These are phyloP conservation scores for Scaptomyza tumidula DNA, from an alignment of 2,888 invertebrate genomes.

Conservation along the genomic window DNA sequence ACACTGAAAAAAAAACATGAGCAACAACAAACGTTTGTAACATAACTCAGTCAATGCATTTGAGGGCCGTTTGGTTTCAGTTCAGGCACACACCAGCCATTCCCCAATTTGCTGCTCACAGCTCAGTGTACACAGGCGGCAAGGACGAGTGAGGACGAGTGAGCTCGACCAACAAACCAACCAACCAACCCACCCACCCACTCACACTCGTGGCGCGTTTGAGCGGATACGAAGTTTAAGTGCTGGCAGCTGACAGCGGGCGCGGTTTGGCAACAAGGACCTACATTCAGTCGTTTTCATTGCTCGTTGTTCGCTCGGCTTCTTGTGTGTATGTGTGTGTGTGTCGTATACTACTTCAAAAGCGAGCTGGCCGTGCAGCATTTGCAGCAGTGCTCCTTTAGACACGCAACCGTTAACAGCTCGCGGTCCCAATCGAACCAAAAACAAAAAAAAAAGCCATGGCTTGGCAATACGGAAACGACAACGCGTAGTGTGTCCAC, in stretches of 20 bases:
- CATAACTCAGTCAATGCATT: constrained; percentile 78
- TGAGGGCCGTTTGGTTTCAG: constrained; percentile 70
- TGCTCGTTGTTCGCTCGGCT: constrained; percentile 32
- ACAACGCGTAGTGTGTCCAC: constrained; percentile 60
- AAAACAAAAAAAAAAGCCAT: constrained; percentile 14
- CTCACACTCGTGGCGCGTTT: constrained; percentile 28
- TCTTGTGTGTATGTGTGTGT: constrained; percentile 14
- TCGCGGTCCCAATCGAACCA: constrained; percentile 40
- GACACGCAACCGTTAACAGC: constrained; percentile 70
- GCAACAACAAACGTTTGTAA: constrained; percentile 45
- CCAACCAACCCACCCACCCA: constrained; percentile 2
- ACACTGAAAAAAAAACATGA: constrained; percentile 20
- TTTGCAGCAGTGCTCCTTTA: constrained; percentile 70
- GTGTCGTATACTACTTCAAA: constrained; percentile 48
- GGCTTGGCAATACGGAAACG: constrained; percentile 64
- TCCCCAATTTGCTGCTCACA: constrained; percentile 49
- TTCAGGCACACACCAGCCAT: constrained; percentile 30
- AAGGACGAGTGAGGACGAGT: constrained; percentile 63
- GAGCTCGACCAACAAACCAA: constrained; percentile 10
- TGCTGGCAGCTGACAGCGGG: constrained; percentile 51
- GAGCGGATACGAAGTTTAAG: constrained; percentile 40
- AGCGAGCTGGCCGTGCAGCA: constrained; percentile 63
- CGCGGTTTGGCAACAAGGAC: constrained; percentile 76
- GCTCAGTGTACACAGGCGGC: constrained; percentile 55
- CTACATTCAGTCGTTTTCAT: constrained; percentile 70